Conservation (phyloP, 2,113 vertebrate species). For the Perca flavescens region DNA sequence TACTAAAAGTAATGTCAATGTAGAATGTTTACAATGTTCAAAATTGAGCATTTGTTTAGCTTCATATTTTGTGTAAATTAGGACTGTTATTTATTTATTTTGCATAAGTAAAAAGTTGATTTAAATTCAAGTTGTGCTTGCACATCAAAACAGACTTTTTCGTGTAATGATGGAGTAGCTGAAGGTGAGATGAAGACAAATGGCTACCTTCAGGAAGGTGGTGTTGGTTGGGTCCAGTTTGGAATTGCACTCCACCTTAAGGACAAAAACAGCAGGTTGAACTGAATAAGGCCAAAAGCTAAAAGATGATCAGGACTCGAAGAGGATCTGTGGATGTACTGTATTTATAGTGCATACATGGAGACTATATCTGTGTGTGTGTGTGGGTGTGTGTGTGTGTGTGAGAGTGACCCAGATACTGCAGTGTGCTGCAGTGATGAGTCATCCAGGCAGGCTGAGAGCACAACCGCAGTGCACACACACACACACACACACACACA, state of each 20-base stretch:
- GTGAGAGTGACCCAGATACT: constrained; percentile 72
- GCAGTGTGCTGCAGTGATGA: constrained; percentile 81
- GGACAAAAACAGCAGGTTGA: constrained; percentile 31
- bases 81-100: background rate
- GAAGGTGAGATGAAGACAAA: background rate
- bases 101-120: background rate
- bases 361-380: background rate
- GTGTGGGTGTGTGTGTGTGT: background rate
- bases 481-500: constrained; percentile 10
- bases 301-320: background rate
- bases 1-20: no score
- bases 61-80: background rate
- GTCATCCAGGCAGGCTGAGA: constrained; percentile 62
- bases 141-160: background rate
- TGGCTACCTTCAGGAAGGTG: constrained; percentile 94
- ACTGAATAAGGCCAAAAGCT: background rate
- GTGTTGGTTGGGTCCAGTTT: constrained; percentile 98
- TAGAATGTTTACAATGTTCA: background rate
- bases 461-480: constrained; percentile 10
- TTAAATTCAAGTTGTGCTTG: background rate
- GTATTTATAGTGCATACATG: no score
- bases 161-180: background rate
- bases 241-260: constrained; percentile 97
- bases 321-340: background rate
- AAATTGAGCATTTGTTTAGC: background rate